phyloP scores from a whole-genome alignment of 2,797 vertebrate species.

The Calcarius lapponicus region DNA sequence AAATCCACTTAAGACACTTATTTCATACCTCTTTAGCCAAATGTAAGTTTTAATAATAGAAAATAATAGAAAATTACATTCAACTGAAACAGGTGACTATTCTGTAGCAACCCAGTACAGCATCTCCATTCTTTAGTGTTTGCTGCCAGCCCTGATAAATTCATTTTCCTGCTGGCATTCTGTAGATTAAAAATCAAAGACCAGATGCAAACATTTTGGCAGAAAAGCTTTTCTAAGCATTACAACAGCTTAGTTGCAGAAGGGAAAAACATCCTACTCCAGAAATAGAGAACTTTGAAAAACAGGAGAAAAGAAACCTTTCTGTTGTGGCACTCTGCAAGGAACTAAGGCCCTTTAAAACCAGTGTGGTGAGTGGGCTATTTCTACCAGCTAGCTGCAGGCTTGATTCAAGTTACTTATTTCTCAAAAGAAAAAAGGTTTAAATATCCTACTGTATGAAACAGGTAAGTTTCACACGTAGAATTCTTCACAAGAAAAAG shows the following conservation, averaged over 20 bases:
- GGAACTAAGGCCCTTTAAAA: not conserved
- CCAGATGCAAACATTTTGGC: not conserved
- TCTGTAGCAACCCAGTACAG: not conserved
- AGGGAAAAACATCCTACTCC: not conserved
- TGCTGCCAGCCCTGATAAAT: not conserved
- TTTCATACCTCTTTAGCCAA: not conserved
- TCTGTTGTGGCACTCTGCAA: not conserved
- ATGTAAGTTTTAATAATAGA: not conserved
- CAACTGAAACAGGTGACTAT: not conserved
- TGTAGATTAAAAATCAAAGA: not conserved
- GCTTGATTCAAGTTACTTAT: not conserved
- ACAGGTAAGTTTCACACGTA: not conserved
- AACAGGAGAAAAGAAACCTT: not conserved
- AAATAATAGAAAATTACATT: not conserved
- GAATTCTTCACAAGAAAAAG: not conserved
- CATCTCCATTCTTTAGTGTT: not conserved
- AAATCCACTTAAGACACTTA: not conserved
- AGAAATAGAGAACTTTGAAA: not conserved
- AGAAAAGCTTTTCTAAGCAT: not conserved
- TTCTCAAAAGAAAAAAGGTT: not conserved
- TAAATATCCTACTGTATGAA: not conserved
- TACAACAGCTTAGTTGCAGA: not conserved
- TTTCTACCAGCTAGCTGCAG: not conserved
- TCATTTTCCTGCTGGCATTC: not conserved
- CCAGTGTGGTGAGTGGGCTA: not conserved